Evolutionary conservation across 2,888 invertebrate genomes (phyloP).

Genomic region (Omphaloscelis lunosa): DNA sequence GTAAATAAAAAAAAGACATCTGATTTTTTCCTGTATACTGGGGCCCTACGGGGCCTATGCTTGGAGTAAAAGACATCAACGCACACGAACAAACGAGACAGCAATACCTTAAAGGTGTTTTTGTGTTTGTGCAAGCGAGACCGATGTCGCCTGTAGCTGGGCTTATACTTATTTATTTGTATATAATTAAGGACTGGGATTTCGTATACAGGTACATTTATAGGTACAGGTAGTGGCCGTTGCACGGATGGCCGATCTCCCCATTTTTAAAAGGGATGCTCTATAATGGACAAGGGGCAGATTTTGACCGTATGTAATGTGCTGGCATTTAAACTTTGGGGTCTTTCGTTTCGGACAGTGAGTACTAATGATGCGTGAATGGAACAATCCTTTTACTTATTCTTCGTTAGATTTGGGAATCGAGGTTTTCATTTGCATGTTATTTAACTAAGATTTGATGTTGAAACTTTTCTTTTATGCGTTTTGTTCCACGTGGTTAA

Average conservation of each 20-base stretch:
- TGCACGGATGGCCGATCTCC: conserved; percentile 88
- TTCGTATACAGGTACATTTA: conserved; percentile 77
- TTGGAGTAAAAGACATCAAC: conserved; percentile 89
- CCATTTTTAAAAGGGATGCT: conserved; percentile 84
- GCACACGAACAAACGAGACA: conserved; percentile 80
- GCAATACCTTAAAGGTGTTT: conserved; percentile 68
- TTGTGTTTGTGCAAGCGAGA: conserved; percentile 81
- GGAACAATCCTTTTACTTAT: conserved; percentile 78
- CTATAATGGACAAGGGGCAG: conserved; percentile 76
- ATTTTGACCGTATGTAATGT: conserved; percentile 79
- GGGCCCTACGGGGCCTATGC: conserved; percentile 71
- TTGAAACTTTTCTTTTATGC: background rate
- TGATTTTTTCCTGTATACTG: conserved; percentile 72
- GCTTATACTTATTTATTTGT: conserved; percentile 82
- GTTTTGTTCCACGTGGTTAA: conserved; percentile 1
- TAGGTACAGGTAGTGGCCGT: conserved; percentile 83
- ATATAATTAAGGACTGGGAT: conserved; percentile 86
- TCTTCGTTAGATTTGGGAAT: conserved; percentile 59
- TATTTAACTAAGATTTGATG: conserved; percentile 7
- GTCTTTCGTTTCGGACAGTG: conserved; percentile 83
- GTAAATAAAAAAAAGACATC: conserved; percentile 28
- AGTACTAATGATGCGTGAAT: conserved; percentile 86
- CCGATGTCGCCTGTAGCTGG: conserved; percentile 78
- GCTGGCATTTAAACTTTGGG: conserved; percentile 78
- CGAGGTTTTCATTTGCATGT: conserved; percentile 41